Percentiles rank a stretch among this genome's conserved stretches.
These are phyloP conservation scores for Agelas oroides DNA, from an alignment of 37 sponge, comb jelly and placozoan genomes.

Conservation along the genomic window DNA sequence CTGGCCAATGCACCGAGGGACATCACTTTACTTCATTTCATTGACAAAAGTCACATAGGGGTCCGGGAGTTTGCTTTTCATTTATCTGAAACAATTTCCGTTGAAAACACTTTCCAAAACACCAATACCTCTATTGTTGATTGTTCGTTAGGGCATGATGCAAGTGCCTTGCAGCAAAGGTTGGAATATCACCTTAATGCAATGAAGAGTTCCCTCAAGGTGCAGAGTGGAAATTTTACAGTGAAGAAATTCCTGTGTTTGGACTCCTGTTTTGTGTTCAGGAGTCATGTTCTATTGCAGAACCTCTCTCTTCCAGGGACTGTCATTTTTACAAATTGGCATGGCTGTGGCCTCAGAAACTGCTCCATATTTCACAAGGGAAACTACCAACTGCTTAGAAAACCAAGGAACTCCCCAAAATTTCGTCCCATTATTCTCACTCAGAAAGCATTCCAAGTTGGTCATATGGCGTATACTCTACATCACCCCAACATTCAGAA, in stretches of 20 bases:
- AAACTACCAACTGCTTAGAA: not conserved
- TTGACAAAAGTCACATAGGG: too few relatives aligned
- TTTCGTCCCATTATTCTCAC: slow-evolving; percentile 26
- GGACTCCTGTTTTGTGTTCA: not conserved
- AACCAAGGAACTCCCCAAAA: not conserved
- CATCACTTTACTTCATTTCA: slow-evolving; percentile 29
- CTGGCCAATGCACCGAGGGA: slow-evolving; percentile 1
- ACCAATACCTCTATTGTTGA: too few relatives aligned
- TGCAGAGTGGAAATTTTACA: not conserved
- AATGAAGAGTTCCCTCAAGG: not conserved
- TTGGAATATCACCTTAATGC: not conserved
- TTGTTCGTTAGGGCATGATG: not conserved
- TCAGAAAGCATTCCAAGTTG: not conserved
- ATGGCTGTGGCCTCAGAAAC: slow-evolving; percentile 21
- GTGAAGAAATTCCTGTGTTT: slow-evolving; percentile 21
- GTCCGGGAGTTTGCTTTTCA: too few relatives aligned
- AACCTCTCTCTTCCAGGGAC: slow-evolving; percentile 18
- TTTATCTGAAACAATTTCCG: too few relatives aligned
- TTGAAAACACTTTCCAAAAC: too few relatives aligned
- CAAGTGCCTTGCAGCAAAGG: not conserved
- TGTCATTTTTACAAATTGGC: slow-evolving; percentile 52
- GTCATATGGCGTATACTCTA: not conserved
- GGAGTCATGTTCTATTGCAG: slow-evolving; percentile 17
- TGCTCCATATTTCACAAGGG: slow-evolving; percentile 8
- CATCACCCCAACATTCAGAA: slow-evolving; percentile 13